A percentile compares a stretch with the other conserved stretches of the same genome.
phyloP scores from a whole-genome alignment of 2,888 invertebrate species.

The Gandaritis pyraliata region DNA sequence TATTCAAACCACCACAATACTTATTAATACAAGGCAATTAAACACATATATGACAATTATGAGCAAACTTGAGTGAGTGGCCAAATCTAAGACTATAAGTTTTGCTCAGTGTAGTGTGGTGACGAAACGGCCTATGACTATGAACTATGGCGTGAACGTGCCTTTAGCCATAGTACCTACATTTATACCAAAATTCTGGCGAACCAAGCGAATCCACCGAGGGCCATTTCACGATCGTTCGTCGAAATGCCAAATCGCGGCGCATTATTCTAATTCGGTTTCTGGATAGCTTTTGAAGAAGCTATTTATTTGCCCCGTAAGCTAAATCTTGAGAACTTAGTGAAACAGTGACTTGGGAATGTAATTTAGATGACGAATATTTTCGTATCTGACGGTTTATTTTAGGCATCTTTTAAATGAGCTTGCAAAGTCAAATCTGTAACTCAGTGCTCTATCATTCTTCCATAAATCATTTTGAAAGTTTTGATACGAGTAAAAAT shows the following conservation, averaged over 20 bases:
- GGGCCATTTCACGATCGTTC: conserved; percentile 76
- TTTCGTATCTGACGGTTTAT: conserved; percentile 18
- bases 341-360: conserved; percentile 33
- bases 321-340: conserved; percentile 54
- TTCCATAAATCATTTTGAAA: too few relatives aligned
- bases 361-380: conserved; percentile 32
- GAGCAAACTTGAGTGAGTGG: too few relatives aligned
- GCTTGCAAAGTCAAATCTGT: conserved; percentile 25
- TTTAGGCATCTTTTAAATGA: not conserved
- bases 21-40: too few relatives aligned
- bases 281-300: conserved; percentile 80
- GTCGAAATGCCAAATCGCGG: conserved; percentile 82
- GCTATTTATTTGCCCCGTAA: conserved; percentile 79
- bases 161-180: conserved; percentile 64
- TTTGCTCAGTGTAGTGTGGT: too few relatives aligned
- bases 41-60: too few relatives aligned
- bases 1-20: too few relatives aligned
- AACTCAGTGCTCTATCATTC: conserved; percentile 47
- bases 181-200: conserved; percentile 78
- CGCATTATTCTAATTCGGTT: conserved; percentile 83
- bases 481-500: too few relatives aligned
- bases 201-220: conserved; percentile 78
- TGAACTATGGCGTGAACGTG: conserved; percentile 7
- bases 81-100: too few relatives aligned
- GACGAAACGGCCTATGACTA: too few relatives aligned